phyloP scores from a whole-genome alignment of 1,140 invertebrate species.

The Macrosteles quadrilineatus region DNA sequence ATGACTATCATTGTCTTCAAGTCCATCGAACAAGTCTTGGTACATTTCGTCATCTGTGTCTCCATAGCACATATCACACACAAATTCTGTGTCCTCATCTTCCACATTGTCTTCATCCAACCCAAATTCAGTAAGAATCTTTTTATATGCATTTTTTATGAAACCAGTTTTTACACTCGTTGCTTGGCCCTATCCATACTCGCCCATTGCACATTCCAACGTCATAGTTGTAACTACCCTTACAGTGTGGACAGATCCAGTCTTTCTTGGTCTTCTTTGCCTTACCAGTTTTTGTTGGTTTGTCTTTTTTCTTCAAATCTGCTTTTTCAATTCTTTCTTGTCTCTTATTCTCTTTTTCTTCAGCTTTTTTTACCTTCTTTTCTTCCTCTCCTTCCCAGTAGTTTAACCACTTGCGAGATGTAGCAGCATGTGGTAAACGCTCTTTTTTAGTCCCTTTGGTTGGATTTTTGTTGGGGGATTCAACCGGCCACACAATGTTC shows the following conservation, averaged over 20 bases:
- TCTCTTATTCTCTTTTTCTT: conserved; percentile 1
- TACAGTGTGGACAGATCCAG: neutral
- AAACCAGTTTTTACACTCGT: conserved; percentile 3
- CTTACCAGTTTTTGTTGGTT: neutral
- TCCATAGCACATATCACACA: neutral
- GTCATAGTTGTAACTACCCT: neutral
- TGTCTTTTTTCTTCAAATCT: neutral
- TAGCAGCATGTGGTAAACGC: conserved; percentile 1
- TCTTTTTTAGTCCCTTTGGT: neutral
- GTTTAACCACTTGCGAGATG: neutral
- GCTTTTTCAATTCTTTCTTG: neutral
- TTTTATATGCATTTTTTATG: conserved; percentile 13
- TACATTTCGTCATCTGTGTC: neutral
- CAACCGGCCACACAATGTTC: neutral
- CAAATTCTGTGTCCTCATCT: neutral
- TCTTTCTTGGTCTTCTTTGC: neutral
- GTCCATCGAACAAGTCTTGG: no score
- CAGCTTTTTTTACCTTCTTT: no score
- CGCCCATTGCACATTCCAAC: conserved; percentile 2
- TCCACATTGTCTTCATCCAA: neutral
- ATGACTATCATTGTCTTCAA: no score
- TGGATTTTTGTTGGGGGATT: neutral
- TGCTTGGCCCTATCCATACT: neutral
- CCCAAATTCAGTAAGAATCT: neutral
- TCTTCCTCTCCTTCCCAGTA: conserved; percentile 1